Base-by-base conservation (phyloP, 2,113 vertebrate genomes). In the Nicator chloris region DNA sequence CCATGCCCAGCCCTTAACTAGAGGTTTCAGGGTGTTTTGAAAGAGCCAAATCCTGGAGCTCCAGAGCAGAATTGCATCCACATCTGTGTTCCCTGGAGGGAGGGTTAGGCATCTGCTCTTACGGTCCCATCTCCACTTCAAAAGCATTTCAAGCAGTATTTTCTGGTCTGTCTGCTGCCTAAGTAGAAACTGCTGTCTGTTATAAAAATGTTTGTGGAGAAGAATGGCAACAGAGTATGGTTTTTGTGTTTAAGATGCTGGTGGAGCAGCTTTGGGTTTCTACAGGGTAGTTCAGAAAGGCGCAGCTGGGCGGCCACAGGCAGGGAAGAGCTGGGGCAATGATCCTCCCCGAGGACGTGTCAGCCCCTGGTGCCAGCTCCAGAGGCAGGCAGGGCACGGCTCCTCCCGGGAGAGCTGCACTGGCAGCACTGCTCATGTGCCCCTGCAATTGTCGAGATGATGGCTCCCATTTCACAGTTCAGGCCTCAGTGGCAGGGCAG, bases 151-250 rank as follows among this genome's bases (percentile, higher is more conserved):
- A 65, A 28, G 78, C 61, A 47, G 37, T 28, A 47, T 92, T 95
- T 96, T 82, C 84, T 96, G 85, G 11, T 85, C 79, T 1, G 56
- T 42, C 75, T 92, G 87, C 91, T 95, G 93, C 90, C 68, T 91
- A 51, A 95, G 82, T 80, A 73, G 71, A 94, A 96, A 80, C 87
- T 85, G 84, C 81, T 87, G 86, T 72, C 45, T 87, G 70, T 87
- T 93, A 6, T 70, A 65, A 93, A 95, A 93, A 47, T 12, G 27
- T 91, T 95, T 75, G 56, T 28, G 59, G 70, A 78, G 40, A 78
- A 53, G 75, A 83, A 73, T 6, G 54, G 79, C 91, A 57, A 6
- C 14, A 28, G 64, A 72, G 64, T 22, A 26, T 70, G 84, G 47
- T 49, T 80, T 47, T 35, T 79, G 82, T 76, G 71, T 88, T 92